Evolutionary conservation across 2,113 vertebrate genomes (phyloP).

Genomic region (Stomatorhinus ivindoensis): DNA sequence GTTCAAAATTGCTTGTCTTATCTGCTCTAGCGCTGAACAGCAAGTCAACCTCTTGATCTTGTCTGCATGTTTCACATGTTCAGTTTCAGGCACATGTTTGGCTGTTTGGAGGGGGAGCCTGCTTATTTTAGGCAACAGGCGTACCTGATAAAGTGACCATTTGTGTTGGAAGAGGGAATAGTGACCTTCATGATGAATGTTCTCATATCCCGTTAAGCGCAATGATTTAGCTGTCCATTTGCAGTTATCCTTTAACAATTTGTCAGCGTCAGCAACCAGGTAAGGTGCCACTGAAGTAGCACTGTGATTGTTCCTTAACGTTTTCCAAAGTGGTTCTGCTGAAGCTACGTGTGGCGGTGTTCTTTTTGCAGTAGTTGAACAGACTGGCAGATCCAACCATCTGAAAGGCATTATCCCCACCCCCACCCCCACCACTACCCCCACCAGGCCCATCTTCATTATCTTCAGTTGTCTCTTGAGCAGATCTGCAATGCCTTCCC

Average conservation of each 20-base stretch:
- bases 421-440: not conserved
- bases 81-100: not conserved
- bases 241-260: not conserved
- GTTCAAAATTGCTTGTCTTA: not conserved
- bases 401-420: not conserved
- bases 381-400: not conserved
- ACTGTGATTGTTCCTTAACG: not conserved
- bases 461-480: not conserved
- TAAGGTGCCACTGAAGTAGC: not conserved
- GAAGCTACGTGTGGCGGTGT: not conserved
- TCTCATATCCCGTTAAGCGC: not conserved
- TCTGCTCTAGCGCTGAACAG: not conserved
- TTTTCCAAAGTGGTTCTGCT: not conserved
- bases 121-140: not conserved
- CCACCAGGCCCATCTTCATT: not conserved
- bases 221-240: not conserved
- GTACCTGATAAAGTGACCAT: not conserved
- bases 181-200: not conserved
- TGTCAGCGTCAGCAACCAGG: not conserved
- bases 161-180: constrained; percentile 14
- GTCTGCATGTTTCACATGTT: not conserved
- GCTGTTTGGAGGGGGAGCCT: not conserved
- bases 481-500: not conserved
- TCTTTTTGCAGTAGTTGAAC: not conserved
- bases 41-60: not conserved